A percentile compares a stretch with the other conserved stretches of the same genome.
phyloP scores from a whole-genome alignment of 64 coral and sea anemone species.

The Catalaphyllia jardinei region DNA sequence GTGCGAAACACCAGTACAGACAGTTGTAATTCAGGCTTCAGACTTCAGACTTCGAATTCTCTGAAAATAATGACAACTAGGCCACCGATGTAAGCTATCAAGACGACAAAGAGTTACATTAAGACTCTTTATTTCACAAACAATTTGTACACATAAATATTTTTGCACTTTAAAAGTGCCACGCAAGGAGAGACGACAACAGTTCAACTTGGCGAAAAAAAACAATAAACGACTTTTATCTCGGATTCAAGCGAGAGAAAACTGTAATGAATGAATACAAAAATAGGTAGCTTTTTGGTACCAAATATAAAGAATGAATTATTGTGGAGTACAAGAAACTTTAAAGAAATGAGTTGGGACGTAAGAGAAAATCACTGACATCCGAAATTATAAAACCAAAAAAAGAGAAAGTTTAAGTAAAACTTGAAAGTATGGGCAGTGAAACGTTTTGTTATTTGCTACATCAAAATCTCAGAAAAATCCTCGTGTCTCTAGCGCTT shows the following conservation, averaged over 20 bases:
- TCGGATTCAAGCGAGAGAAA: neutral
- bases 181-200: neutral
- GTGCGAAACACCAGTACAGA: too few species aligned
- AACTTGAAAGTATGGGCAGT: too few species aligned
- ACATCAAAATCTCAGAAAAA: too few species aligned
- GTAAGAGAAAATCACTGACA: neutral
- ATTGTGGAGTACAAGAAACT: too few species aligned
- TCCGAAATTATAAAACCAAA: neutral
- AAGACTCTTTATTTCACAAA: conserved; percentile 25
- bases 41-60: neutral
- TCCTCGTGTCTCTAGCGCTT: neutral
- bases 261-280: neutral
- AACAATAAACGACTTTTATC: neutral
- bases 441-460: too few species aligned
- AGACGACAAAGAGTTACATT: neutral
- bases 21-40: too few species aligned
- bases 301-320: too few species aligned
- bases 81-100: neutral
- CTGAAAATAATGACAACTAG: neutral
- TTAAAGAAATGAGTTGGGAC: neutral
- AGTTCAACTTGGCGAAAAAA: neutral
- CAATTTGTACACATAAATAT: conserved; percentile 30
- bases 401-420: neutral
- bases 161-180: conserved; percentile 13
- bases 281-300: neutral